phyloP scores from a whole-genome alignment of 2,888 invertebrate genomes.

The Aethes cnicana region DNA sequence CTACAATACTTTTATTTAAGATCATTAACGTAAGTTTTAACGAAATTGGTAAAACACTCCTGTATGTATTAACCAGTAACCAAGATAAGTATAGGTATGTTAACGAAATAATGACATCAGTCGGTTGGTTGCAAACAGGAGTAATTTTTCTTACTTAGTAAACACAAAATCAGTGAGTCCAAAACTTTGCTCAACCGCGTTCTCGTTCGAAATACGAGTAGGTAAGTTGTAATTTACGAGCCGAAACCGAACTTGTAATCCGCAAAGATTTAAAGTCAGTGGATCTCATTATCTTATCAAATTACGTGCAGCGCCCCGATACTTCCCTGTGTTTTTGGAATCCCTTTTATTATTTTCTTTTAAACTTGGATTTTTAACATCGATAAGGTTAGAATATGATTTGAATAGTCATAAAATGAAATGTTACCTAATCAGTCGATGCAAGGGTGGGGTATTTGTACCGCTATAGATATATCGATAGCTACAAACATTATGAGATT shows the following conservation, averaged over 20 bases:
- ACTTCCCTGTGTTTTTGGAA: conserved; percentile 1
- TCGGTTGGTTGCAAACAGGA: neutral
- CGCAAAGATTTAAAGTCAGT: conserved; percentile 12
- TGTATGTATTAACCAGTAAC: no score
- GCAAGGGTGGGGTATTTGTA: no score
- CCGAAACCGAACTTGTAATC: conserved; percentile 17
- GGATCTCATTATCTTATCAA: conserved; percentile 25
- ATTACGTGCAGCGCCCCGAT: conserved; percentile 16
- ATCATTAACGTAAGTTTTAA: no score
- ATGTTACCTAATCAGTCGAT: no score
- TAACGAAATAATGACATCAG: neutral
- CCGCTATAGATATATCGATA: no score
- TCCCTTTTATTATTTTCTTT: neutral
- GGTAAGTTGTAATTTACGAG: conserved; percentile 21
- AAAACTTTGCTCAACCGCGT: conserved; percentile 6
- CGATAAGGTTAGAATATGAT: no score
- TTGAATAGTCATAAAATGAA: no score
- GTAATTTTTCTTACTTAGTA: neutral
- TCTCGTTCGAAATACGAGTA: conserved; percentile 11
- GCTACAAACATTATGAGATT: no score
- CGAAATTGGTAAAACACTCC: no score
- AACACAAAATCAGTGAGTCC: conserved; percentile 14
- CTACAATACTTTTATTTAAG: no score
- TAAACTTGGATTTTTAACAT: no score
- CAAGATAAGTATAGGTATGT: no score